A percentile compares a stretch with the other conserved stretches of the same genome.
phyloP scores from a whole-genome alignment of 1,140 invertebrate genomes.

The Hyposmocoma kahamanoa region DNA sequence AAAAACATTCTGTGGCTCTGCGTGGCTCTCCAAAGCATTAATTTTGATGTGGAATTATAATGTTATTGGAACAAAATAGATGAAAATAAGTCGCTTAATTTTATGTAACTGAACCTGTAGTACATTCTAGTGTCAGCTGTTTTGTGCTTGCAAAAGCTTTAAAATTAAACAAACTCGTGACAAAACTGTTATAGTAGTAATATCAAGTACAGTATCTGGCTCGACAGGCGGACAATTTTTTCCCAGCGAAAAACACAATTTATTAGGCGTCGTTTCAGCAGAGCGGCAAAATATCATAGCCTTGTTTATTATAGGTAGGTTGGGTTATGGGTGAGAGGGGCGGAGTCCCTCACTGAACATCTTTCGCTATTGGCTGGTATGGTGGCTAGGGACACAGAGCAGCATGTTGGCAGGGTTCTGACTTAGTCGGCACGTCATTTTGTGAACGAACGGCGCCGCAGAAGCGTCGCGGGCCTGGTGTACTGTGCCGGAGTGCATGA shows the following conservation, averaged over 20 bases:
- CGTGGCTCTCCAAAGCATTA: too few species aligned
- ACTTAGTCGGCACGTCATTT: constrained; percentile 25
- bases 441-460: constrained; percentile 29
- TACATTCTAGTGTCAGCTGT: too few species aligned
- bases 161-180: not conserved
- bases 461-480: constrained; percentile 29
- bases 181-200: not conserved
- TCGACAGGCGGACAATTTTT: constrained; percentile 25
- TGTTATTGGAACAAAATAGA: too few species aligned
- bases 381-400: constrained; percentile 7
- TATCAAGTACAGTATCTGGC: not conserved
- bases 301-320: constrained; percentile 58
- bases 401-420: constrained; percentile 16
- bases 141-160: too few species aligned
- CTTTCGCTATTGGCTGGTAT: constrained; percentile 38
- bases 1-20: too few species aligned
- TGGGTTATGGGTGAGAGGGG: constrained; percentile 35
- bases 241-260: constrained; percentile 50
- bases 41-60: too few species aligned
- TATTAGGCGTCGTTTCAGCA: constrained; percentile 37
- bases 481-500: constrained; percentile 21
- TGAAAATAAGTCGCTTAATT: too few species aligned
- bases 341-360: constrained; percentile 24
- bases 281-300: constrained; percentile 52
- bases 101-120: not conserved